phyloP scores from a whole-genome alignment of 1,140 invertebrate genomes.

The Schlechtendalia chinensis region DNA sequence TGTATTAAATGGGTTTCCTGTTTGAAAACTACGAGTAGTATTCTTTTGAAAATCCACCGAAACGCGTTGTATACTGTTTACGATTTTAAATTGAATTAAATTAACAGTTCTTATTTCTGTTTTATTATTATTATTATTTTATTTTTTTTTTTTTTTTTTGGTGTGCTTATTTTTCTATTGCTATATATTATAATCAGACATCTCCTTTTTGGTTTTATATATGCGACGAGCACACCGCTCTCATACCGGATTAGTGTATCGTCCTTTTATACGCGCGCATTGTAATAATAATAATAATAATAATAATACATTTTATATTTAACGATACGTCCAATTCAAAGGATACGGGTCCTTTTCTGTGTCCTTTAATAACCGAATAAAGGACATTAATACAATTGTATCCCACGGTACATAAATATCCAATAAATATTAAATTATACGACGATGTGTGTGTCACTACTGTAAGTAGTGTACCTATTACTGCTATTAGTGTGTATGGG shows the following conservation, averaged over 20 bases:
- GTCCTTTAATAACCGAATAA: slow-evolving; percentile 45
- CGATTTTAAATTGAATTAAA: slow-evolving; percentile 11
- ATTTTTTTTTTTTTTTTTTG: background rate
- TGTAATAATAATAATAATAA: slow-evolving; percentile 20
- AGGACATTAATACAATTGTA: slow-evolving; percentile 10
- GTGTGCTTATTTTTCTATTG: too few relatives aligned
- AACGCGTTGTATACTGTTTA: background rate
- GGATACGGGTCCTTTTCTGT: slow-evolving; percentile 45
- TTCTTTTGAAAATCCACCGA: background rate
- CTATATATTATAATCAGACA: background rate
- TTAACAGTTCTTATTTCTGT: background rate
- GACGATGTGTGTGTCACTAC: slow-evolving; percentile 13
- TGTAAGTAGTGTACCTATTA: too few relatives aligned
- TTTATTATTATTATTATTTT: background rate
- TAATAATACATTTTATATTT: slow-evolving; percentile 43
- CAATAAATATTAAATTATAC: slow-evolving; percentile 33
- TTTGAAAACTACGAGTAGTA: background rate
- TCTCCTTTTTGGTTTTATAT: background rate
- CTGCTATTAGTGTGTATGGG: background rate
- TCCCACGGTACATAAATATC: slow-evolving; percentile 42
- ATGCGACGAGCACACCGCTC: background rate
- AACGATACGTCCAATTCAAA: slow-evolving; percentile 38
- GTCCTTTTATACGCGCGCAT: slow-evolving; percentile 27
- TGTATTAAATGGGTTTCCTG: background rate
- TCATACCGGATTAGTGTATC: slow-evolving; percentile 13